Base-by-base conservation (phyloP, 2,113 vertebrate species). In the Mustelus asterias region DNA sequence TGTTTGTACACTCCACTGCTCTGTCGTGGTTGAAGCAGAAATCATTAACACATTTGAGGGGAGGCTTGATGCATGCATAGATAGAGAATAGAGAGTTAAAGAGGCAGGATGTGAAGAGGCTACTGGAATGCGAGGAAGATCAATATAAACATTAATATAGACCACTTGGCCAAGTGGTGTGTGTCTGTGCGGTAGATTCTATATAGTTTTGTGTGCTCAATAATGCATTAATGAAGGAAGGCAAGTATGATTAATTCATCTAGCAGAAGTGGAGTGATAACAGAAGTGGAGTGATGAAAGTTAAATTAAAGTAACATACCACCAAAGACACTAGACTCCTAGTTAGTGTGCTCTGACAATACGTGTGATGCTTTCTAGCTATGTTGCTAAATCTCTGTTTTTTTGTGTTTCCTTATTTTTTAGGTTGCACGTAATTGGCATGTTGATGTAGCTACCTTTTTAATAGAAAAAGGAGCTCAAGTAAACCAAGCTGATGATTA, bases 401-500 rank as follows among this genome's bases (percentile, higher is more conserved):
- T 37, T 44, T 48, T 70, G 60, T 67, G 44, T 95, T 95, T 95
- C 5, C 67, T 67, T 94, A 37, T 67, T 67, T 93, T 94, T 37
- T 67, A 95, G 94, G 94, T 54, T 54, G 94, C 94, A 72, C 94
- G 24, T 24, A 29, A 4, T 72, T 95, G 94, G 94, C 94, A 76
- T 95, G 26, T 95, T 72, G 94, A 95, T 70, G 11, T 76, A 54
- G 94, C 94, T 18, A 54, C 13, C 41, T 95, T 95, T 72, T 95
- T 95, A 72, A 95, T 95, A 76, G 69, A 76, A 44, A 44, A 20
- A 54, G 94, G 67, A 72, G 94, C 94, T 54, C 4, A 16, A 16
- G 94, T 95, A 95, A 72, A 95, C 44, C 69, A 95, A 1, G 3
- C 94, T 70, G 94, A 95, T 76, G 14, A 44, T 29, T 95, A 95